Evolutionary conservation across 2,797 vertebrate genomes (phyloP).

Genomic region (Chaetophractus vellerosus): DNA sequence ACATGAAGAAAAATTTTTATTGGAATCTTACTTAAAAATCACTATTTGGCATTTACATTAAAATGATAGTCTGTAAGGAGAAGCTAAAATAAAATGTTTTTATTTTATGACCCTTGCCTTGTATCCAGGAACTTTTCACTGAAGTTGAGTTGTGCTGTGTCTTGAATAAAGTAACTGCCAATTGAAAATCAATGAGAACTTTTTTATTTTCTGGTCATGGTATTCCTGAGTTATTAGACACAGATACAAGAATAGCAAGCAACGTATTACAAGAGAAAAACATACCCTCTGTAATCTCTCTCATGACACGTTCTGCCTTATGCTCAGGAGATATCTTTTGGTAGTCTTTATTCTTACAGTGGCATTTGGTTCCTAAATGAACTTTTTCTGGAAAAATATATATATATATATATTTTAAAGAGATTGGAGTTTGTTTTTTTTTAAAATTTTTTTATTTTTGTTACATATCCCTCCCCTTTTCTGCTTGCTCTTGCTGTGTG

Average conservation of each 20-base stretch:
- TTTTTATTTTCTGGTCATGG: neutral
- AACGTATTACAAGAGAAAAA: neutral
- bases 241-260: neutral
- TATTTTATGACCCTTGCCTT: slow-evolving; percentile 1
- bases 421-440: too few species aligned
- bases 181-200: neutral
- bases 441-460: too few species aligned
- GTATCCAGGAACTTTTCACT: neutral
- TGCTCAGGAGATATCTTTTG: neutral
- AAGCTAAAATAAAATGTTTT: neutral
- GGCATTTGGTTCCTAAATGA: neutral
- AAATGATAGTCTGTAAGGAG: neutral
- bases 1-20: slow-evolving; percentile 1
- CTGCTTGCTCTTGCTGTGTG: too few species aligned
- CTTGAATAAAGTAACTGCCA: neutral
- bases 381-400: slow-evolving; percentile 14
- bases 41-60: slow-evolving; percentile 43
- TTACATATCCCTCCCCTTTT: too few species aligned
- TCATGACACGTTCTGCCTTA: neutral
- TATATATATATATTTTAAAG: too few species aligned
- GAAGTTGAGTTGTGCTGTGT: neutral
- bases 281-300: neutral
- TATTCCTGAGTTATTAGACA: slow-evolving; percentile 1
- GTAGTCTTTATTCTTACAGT: neutral
- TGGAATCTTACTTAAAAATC: slow-evolving; percentile 6